Base-by-base conservation (phyloP, 2,113 vertebrate species). In the Xiphophorus couchianus region DNA sequence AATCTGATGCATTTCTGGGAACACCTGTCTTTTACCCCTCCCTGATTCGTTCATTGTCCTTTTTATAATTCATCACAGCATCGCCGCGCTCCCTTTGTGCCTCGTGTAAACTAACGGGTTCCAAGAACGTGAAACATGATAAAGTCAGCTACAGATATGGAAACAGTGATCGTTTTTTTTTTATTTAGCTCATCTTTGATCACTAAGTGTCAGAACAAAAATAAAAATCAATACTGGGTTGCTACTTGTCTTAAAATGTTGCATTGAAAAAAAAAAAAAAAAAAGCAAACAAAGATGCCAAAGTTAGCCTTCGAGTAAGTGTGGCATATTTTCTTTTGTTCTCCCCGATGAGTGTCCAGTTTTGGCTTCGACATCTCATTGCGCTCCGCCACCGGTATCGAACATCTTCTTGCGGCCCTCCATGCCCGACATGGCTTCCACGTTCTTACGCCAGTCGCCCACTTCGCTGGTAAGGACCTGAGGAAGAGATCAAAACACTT, bases 321-420 rank as follows among this genome's bases (percentile, higher is more conserved):
- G n/a, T 42, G 69, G 37, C 71, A 74, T 60, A 62, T 76, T 79
- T 83, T 28, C 13, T 35, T 71, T 64, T 64, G 63, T 62, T 42
- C 33, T 68, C 7, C 28, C 15, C 15, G 19, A 8, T 48, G 31
- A 68, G 64, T 8, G 4, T 60, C 28, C 33, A 71, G 14, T 22
- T 48, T 37, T 30, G 0, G 9, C 39, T 5, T 37, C 37, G 62
- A 44, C 0, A 0, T 27, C 75, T 94, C 82, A 95, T 90, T 95
- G 93, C 2, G 66, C 90, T 10, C 87, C 93, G 1, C 97, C 96
- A 10, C 69, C 92, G n/a, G 97, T 97, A 0, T 99, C 98, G 0
- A 99, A 99, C 97, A 99, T 99, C 94, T 99, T 99, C 95, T 99
- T 99, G n/a, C 97, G 91, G 9, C 97, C 98, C 78, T 99, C 97